These are phyloP conservation scores for Lycodopsis pacificus DNA, from an alignment of 2,797 vertebrate genomes.

Conservation along the genomic window DNA sequence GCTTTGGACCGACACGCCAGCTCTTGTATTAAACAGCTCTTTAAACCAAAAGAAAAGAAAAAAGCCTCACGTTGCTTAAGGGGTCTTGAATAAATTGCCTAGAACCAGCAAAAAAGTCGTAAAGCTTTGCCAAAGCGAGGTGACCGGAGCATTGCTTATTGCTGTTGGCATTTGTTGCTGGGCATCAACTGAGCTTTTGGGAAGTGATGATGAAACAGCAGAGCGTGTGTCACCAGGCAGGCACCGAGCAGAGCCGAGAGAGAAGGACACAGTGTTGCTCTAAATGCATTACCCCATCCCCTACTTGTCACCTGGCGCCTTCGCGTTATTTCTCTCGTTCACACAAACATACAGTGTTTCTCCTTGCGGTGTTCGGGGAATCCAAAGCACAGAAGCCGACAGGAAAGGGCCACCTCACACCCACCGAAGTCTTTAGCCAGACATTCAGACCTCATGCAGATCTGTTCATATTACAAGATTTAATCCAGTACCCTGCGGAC, in stretches of 20 bases:
- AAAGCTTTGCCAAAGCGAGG: conserved; percentile 44
- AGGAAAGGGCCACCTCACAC: background rate
- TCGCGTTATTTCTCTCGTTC: background rate
- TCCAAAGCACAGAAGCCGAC: background rate
- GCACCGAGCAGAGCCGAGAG: conserved; percentile 27
- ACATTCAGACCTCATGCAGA: background rate
- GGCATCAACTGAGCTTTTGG: conserved; percentile 58
- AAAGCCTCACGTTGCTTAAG: conserved; percentile 36
- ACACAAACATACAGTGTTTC: background rate
- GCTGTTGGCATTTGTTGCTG: conserved; percentile 64
- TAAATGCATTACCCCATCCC: background rate
- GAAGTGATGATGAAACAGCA: conserved; percentile 72
- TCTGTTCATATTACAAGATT: background rate
- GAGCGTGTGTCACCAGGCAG: conserved; percentile 48
- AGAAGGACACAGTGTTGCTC: conserved; percentile 18
- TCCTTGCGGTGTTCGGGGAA: background rate
- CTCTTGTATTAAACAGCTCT: conserved; percentile 62
- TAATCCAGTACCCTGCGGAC: background rate
- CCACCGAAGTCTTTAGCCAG: background rate
- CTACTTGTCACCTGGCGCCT: background rate
- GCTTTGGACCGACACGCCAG: conserved; percentile 33
- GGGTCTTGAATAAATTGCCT: conserved; percentile 53
- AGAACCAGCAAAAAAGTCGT: conserved; percentile 42
- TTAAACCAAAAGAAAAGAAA: conserved; percentile 24
- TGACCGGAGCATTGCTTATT: conserved; percentile 65